phyloP scores from a whole-genome alignment of 2,888 invertebrate species.

The Myathropa florea region DNA sequence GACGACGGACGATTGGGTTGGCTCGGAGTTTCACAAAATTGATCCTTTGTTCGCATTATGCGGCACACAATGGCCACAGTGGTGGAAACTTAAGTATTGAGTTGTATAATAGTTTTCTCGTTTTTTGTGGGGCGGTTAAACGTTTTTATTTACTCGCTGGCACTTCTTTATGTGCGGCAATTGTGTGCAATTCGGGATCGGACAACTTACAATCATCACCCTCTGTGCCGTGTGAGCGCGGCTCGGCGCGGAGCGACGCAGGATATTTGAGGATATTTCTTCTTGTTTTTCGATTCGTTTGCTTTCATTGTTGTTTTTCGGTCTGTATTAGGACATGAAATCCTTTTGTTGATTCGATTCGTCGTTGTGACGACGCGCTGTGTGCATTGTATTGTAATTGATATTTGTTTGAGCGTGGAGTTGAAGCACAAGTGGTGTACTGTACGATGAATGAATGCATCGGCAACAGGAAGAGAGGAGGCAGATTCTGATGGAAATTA shows the following conservation, averaged over 20 bases:
- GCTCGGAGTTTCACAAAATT: constrained; percentile 40
- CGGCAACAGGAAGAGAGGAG: background rate
- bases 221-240: constrained; percentile 37
- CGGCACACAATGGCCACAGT: constrained; percentile 64
- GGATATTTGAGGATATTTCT: constrained; percentile 44
- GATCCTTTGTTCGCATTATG: constrained; percentile 68
- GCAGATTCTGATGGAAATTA: constrained; percentile 47
- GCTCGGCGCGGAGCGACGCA: background rate
- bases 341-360: constrained; percentile 63
- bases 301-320: constrained; percentile 59
- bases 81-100: constrained; percentile 70
- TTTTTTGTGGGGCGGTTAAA: constrained; percentile 56
- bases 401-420: constrained; percentile 61
- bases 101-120: constrained; percentile 26
- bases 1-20: constrained; percentile 25
- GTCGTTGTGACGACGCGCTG: constrained; percentile 47
- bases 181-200: constrained; percentile 66
- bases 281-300: constrained; percentile 10
- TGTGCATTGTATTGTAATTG: constrained; percentile 67
- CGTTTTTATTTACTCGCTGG: constrained; percentile 62
- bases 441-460: constrained; percentile 2
- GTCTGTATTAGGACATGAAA: constrained; percentile 37
- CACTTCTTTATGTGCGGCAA: constrained; percentile 64
- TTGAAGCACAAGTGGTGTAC: constrained; percentile 5
- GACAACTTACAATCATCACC: constrained; percentile 67